Evolutionary conservation across 2,797 vertebrate genomes (phyloP).

Genomic region (Thalassophryne amazonica): DNA sequence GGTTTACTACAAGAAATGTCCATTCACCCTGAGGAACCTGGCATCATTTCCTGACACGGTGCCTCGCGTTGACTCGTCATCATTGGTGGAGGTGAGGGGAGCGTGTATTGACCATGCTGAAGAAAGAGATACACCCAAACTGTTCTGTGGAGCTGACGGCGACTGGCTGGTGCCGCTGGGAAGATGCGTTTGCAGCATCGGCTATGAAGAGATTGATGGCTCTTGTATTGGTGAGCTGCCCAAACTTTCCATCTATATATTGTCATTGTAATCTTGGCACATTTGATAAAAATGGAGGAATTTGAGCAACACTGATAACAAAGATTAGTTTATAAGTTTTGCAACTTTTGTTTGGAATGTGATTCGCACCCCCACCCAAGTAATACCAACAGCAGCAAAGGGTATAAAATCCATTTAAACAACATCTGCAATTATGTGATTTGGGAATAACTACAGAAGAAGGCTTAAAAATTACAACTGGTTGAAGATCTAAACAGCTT

Average conservation of each 20-base stretch:
- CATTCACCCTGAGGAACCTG: conserved; percentile 90
- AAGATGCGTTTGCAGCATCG: conserved; percentile 89
- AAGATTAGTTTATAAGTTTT: neutral
- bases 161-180: conserved; percentile 95
- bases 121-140: conserved; percentile 90
- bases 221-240: conserved; percentile 87
- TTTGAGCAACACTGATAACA: neutral
- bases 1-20: conserved; percentile 95
- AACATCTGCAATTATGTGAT: too few species aligned
- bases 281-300: too few species aligned
- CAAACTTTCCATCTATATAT: neutral
- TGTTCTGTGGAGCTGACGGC: conserved; percentile 95
- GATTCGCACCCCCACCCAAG: too few species aligned
- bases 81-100: conserved; percentile 93
- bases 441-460: too few species aligned
- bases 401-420: too few species aligned
- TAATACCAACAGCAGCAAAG: too few species aligned
- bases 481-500: too few species aligned
- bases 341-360: neutral
- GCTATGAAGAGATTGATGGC: conserved; percentile 88
- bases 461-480: too few species aligned
- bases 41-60: conserved; percentile 94
- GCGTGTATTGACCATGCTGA: conserved; percentile 92
- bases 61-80: conserved; percentile 92
- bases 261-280: too few species aligned